A percentile compares a stretch with the other conserved stretches of the same genome.
These are phyloP conservation scores for Amphibalanus amphitrite DNA, from an alignment of 1,140 invertebrate genomes.

Conservation along the genomic window DNA sequence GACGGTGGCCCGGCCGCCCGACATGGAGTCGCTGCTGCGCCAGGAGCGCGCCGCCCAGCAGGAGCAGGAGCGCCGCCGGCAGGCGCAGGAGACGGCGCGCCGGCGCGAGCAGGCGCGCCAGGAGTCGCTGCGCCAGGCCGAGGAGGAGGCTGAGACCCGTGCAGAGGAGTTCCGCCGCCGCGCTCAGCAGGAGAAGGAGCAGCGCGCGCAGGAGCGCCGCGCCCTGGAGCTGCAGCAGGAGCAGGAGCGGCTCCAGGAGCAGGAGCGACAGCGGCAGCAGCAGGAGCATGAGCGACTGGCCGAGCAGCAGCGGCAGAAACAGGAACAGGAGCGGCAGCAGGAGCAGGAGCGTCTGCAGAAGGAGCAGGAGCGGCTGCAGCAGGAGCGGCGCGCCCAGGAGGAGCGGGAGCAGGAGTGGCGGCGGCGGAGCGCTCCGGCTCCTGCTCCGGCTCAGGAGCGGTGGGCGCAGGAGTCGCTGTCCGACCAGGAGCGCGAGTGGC, in stretches of 20 bases:
- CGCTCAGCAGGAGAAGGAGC: not conserved
- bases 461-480: not conserved
- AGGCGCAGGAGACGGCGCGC: not conserved
- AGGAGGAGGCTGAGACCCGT: not conserved
- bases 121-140: not conserved
- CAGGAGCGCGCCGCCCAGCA: constrained; percentile 39
- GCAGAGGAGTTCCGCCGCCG: not conserved
- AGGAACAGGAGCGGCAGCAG: not conserved
- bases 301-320: not conserved
- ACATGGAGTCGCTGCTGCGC: constrained; percentile 55
- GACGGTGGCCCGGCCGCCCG: constrained; percentile 50
- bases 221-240: not conserved
- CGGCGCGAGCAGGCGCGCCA: not conserved
- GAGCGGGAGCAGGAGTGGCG: not conserved
- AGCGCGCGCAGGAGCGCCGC: not conserved
- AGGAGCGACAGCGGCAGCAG: not conserved
- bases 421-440: not conserved
- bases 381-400: not conserved
- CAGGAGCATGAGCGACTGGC: not conserved
- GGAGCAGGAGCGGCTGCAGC: too few relatives aligned
- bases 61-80: not conserved
- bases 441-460: not conserved
- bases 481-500: not conserved
- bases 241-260: not conserved
- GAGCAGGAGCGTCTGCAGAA: not conserved